Conservation (phyloP, 2,888 invertebrate species). For the Andrena praecox region DNA sequence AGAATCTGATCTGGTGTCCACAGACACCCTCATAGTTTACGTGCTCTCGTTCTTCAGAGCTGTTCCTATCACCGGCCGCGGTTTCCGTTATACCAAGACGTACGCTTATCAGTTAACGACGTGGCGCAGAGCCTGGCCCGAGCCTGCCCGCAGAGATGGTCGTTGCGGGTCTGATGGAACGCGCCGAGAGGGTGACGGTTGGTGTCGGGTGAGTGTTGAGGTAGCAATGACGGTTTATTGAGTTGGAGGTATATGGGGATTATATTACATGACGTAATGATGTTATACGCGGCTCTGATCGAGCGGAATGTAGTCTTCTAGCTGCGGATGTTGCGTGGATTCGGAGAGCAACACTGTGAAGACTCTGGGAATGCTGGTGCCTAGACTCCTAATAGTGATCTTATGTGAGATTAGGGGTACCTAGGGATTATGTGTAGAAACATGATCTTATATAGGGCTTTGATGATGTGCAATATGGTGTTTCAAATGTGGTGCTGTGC, state of each 20-base stretch:
- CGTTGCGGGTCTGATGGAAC: neutral
- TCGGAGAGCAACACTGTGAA: too few relatives aligned
- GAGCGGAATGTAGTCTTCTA: too few relatives aligned
- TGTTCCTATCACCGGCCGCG: slow-evolving; percentile 28
- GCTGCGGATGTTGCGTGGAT: too few relatives aligned
- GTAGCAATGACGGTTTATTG: neutral
- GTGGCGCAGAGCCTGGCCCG: slow-evolving; percentile 1
- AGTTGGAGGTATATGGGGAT: neutral
- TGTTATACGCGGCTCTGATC: too few relatives aligned
- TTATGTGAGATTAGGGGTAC: neutral
- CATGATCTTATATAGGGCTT: neutral
- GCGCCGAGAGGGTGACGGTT: neutral
- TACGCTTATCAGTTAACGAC: slow-evolving; percentile 33
- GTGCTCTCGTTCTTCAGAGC: slow-evolving; percentile 63
- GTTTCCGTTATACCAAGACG: slow-evolving; percentile 37
- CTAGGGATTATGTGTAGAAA: too few relatives aligned
- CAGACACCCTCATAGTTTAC: slow-evolving; percentile 76
- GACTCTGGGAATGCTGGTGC: too few relatives aligned
- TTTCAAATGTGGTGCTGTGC: neutral
- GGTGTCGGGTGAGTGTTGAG: neutral
- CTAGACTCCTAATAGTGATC: too few relatives aligned
- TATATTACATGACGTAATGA: too few relatives aligned
- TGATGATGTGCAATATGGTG: neutral
- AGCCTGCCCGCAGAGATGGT: slow-evolving; percentile 17
- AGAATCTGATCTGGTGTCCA: slow-evolving; percentile 75